phyloP scores from a whole-genome alignment of 2,113 vertebrate species.

The Solenodon paradoxus region DNA sequence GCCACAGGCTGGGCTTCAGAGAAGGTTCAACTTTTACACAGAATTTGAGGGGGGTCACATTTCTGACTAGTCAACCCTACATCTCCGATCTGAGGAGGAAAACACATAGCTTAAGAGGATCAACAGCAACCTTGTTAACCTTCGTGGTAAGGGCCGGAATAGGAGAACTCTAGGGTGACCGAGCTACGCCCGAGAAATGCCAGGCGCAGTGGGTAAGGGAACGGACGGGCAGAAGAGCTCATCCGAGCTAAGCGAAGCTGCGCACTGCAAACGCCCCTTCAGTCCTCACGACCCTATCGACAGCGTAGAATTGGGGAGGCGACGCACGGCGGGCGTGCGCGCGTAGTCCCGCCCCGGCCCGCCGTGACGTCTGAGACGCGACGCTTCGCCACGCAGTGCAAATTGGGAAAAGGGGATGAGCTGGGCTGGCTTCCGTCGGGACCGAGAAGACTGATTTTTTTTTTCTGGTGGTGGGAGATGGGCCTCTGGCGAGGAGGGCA shows the following conservation, averaged over 20 bases:
- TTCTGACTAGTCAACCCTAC: neutral
- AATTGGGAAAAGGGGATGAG: constrained; percentile 65
- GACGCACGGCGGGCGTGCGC: neutral
- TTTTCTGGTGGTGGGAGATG: constrained; percentile 36
- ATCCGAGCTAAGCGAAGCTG: rapidly evolving
- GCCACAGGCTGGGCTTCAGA: neutral
- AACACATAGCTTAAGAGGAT: neutral
- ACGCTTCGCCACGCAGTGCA: constrained; percentile 64
- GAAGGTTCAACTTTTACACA: neutral
- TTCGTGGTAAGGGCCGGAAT: neutral
- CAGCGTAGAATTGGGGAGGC: too few species aligned
- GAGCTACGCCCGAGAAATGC: rapidly evolving
- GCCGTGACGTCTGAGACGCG: constrained; percentile 53
- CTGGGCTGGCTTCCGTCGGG: neutral
- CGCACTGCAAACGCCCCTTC: rapidly evolving
- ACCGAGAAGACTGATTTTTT: neutral
- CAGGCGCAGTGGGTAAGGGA: rapidly evolving
- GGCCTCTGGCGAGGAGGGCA: constrained; percentile 10
- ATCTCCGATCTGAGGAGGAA: neutral
- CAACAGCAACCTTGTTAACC: neutral
- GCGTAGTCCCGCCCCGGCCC: neutral
- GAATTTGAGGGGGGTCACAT: neutral
- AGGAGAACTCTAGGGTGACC: rapidly evolving
- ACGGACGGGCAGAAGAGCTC: rapidly evolving
- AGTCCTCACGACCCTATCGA: too few species aligned